Evolutionary conservation across 2,888 invertebrate species (phyloP), one percentile per base, ranked within the genome.

Genomic region (Axea sp.): DNA sequence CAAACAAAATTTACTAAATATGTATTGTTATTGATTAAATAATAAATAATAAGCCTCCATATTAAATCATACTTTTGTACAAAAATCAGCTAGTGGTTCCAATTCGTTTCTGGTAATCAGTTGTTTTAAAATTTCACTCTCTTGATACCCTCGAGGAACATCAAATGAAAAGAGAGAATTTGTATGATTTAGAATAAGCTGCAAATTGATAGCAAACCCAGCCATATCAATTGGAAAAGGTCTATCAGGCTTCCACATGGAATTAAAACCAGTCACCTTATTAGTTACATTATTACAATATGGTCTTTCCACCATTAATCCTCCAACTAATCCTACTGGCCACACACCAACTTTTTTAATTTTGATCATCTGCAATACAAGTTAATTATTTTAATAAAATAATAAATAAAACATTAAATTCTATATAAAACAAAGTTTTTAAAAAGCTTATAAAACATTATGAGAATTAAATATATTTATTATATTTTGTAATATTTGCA

Each of bases 151-250:
- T 62, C 95, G 92, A 81, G 94, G 93, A 65, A 96, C 95, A 77
- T 94, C 92, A 81, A 94, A 94, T 0, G 94, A 93, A 88, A 99
- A 97, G 73, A 89, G 89, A 0, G 95, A 95, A 28, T 93, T 90
- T 0, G 93, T 92, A 80, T 93, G 91, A 9, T 91, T 89, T 2
- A 94, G 87, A 37, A 97, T 90, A 57, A 95, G 88, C 9, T 92
- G 91, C 1, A 95, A 88, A 84, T 95, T 96, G 30, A 97, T 93
- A 3, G 95, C 97, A 84, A 98, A 98, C 0, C 96, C 98, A 0
- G 99, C 99, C 99, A 99, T 99, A 84, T 99, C 99, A 26, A 98
- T 92, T 0, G 99, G 97, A 89, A 98, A 99, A 0, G 95, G 94
- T 71, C 99, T 90, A 79, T 96, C 93, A 0, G 97, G 94, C 82